Evolutionary conservation across 2,888 invertebrate genomes (phyloP), one percentile per base, ranked within the genome.

Genomic region (Parnassius glacialis): DNA sequence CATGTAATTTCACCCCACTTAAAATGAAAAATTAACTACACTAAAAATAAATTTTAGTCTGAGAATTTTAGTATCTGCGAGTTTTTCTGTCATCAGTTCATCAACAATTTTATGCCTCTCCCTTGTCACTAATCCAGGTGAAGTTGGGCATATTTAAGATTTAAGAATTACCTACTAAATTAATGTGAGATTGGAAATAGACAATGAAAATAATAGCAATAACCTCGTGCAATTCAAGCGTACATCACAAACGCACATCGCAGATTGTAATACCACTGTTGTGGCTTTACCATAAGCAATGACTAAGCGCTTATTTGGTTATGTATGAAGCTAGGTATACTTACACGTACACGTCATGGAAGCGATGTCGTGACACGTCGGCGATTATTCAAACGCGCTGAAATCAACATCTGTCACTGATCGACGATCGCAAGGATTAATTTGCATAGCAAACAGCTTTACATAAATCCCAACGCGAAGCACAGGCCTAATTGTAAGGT

Each of bases 341-440:
- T 34, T 34, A 34, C 57, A 47, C 25, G 57, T 51, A 51, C 62
- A 51, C 54, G 44, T 52, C 51, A 56, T 61, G 51, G 43, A 54
- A 65, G 61, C 66, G 66, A 66, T 64, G 62, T 66, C 70, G 69
- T 71, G 72, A 70, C 74, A 68, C 72, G 69, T 66, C 63, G 66
- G 69, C 75, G 74, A 83, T 83, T 79, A 85, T 81, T 83, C 80
- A 81, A 76, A 80, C 78, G 76, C 71, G 71, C 75, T 74, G 74
- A 78, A 79, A 82, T 81, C 79, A 80, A 78, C 85, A 83, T 82
- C 80, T 81, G 84, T 81, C 78, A 74, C 74, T 74, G 80, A 80
- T 80, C 76, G 78, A 76, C 78, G 74, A 79, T 82, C 78, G 74
- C 66, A 63, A 66, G 74, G 74, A 80, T 81, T 75, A 74, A 85